Evolutionary conservation across 2,797 vertebrate species (phyloP).

Genomic region (Sebastes umbrosus): DNA sequence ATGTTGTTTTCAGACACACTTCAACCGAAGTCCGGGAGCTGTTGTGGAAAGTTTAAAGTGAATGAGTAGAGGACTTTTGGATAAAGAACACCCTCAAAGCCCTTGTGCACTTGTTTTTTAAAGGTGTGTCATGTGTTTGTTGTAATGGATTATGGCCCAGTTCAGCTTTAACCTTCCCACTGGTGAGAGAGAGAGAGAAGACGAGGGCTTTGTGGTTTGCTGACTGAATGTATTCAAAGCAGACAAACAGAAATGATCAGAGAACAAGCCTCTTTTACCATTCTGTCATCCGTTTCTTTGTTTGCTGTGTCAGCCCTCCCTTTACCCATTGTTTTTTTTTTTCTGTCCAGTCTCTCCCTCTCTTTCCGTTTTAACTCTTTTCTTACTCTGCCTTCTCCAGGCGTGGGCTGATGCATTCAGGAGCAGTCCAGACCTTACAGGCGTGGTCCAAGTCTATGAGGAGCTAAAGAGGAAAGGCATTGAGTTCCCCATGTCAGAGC

Average conservation of each 20-base stretch:
- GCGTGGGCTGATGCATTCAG: conserved; percentile 99
- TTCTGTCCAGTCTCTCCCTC: background rate
- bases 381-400: conserved; percentile 70
- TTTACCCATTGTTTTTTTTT: background rate
- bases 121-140: conserved; percentile 4
- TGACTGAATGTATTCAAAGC: conserved; percentile 31
- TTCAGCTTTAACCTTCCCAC: background rate
- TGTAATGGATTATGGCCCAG: background rate
- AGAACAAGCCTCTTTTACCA: conserved; percentile 32
- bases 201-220: conserved; percentile 39
- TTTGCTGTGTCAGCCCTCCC: conserved; percentile 30
- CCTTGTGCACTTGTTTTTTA: conserved; percentile 2
- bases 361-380: conserved; percentile 6
- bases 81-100: background rate
- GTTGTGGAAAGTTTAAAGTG: background rate
- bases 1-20: background rate
- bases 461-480: conserved; percentile 98
- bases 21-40: background rate
- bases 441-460: conserved; percentile 97
- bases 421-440: conserved; percentile 97
- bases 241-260: conserved; percentile 36
- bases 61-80: background rate
- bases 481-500: conserved; percentile 94
- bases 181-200: background rate
- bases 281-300: conserved; percentile 26